These are phyloP conservation scores for Patagioenas fasciata DNA, from an alignment of 2,113 vertebrate genomes.

Conservation along the genomic window DNA sequence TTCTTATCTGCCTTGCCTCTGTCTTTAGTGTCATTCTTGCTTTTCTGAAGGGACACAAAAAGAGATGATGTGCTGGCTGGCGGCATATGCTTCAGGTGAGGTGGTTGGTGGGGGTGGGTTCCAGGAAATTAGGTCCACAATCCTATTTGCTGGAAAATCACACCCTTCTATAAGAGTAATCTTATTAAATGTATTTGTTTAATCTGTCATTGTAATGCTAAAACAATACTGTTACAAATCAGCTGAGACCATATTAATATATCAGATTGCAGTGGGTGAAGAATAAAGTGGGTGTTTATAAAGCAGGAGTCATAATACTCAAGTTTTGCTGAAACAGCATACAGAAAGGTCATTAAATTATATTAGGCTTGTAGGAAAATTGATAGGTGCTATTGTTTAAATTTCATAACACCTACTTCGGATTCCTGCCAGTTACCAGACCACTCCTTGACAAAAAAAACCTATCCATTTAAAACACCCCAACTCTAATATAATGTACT, in stretches of 20 bases:
- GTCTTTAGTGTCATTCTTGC: background rate
- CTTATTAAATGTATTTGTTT: slow-evolving; percentile 5
- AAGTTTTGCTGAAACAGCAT: background rate
- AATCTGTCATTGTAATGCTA: background rate
- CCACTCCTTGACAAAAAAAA: background rate
- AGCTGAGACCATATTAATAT: slow-evolving; percentile 1
- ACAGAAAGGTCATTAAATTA: background rate
- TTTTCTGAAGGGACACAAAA: background rate
- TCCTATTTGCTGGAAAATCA: background rate
- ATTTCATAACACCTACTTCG: background rate
- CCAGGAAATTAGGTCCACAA: background rate
- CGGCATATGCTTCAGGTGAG: background rate
- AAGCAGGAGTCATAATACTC: background rate
- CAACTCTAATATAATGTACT: background rate
- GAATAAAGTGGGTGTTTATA: background rate
- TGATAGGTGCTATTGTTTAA: background rate
- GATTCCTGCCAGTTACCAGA: background rate
- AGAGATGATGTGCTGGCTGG: background rate
- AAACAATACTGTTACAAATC: slow-evolving; percentile 9
- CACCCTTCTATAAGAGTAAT: background rate
- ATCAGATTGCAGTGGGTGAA: background rate
- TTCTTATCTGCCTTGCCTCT: background rate
- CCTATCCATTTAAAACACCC: background rate
- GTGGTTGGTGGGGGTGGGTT: accelerated
- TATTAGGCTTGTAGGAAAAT: background rate